Conservation (phyloP, 2,113 vertebrate genomes). For the Rana temporaria region DNA sequence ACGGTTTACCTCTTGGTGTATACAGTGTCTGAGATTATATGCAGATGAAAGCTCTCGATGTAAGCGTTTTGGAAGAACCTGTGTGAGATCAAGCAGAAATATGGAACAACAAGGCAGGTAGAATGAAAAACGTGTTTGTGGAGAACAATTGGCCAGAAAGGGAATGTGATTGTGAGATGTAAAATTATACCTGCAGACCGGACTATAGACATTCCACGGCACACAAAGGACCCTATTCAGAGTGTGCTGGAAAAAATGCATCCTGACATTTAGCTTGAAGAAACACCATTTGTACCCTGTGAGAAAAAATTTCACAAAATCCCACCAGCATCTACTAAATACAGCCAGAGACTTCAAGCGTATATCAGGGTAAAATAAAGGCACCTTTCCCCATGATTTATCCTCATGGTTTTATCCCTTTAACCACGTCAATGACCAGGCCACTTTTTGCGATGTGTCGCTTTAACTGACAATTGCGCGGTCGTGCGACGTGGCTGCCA, state of each 20-base stretch:
- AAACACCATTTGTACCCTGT: constrained; percentile 7
- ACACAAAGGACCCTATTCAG: constrained; percentile 46
- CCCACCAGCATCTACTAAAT: background rate
- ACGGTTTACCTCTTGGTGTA: background rate
- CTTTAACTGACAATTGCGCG: too few species aligned
- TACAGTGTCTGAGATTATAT: background rate
- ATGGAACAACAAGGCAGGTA: constrained; percentile 1
- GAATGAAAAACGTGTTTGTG: constrained; percentile 28
- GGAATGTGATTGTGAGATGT: constrained; percentile 37
- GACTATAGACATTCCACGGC: constrained; percentile 38
- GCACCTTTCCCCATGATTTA: too few species aligned
- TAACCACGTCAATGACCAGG: too few species aligned
- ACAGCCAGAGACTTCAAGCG: too few species aligned
- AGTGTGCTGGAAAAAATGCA: background rate
- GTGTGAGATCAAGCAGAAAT: constrained; percentile 4
- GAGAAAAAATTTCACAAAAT: background rate
- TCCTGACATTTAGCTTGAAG: constrained; percentile 14
- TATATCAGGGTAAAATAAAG: too few species aligned
- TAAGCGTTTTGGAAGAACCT: constrained; percentile 5
- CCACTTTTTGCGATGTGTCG: too few species aligned
- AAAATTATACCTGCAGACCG: constrained; percentile 47
- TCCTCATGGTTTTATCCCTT: too few species aligned
- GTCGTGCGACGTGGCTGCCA: too few species aligned
- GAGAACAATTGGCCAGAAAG: constrained; percentile 38
- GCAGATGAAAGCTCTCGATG: background rate